Evolutionary conservation across 2,113 vertebrate genomes (phyloP).

Genomic region (Pseudopipra pipra): DNA sequence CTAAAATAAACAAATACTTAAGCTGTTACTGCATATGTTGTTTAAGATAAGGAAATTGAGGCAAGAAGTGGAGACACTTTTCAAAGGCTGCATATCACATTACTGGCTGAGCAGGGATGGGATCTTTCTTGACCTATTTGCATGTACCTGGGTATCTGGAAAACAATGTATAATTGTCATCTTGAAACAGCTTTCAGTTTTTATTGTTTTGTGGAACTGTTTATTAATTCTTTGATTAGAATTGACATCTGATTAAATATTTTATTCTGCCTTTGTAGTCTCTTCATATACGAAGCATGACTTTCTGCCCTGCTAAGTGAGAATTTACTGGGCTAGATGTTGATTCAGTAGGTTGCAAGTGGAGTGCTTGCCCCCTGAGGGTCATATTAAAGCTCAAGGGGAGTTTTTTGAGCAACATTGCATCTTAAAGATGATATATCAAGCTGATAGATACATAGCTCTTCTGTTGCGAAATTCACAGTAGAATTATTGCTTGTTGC

Average conservation of each 20-base stretch:
- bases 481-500: conserved; percentile 69
- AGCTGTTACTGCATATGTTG: not conserved
- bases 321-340: conserved; percentile 74
- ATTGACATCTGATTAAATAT: conserved; percentile 23
- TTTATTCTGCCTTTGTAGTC: conserved; percentile 34
- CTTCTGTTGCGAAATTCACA: conserved; percentile 60
- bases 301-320: conserved; percentile 61
- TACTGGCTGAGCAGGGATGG: not conserved
- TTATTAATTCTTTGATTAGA: conserved; percentile 32
- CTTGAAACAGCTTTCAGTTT: not conserved
- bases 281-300: conserved; percentile 21
- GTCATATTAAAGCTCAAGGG: conserved; percentile 74
- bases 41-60: not conserved
- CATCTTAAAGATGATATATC: conserved; percentile 74
- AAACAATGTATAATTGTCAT: not conserved
- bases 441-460: conserved; percentile 71
- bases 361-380: conserved; percentile 72
- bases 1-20: not conserved
- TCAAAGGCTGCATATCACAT: not conserved
- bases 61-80: not conserved
- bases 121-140: not conserved
- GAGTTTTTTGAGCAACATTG: conserved; percentile 71
- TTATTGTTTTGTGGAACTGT: not conserved
- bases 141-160: not conserved
- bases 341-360: conserved; percentile 78